These are phyloP conservation scores for Scrobipalpa atriplicella DNA, from an alignment of 2,888 invertebrate species.

Conservation along the genomic window DNA sequence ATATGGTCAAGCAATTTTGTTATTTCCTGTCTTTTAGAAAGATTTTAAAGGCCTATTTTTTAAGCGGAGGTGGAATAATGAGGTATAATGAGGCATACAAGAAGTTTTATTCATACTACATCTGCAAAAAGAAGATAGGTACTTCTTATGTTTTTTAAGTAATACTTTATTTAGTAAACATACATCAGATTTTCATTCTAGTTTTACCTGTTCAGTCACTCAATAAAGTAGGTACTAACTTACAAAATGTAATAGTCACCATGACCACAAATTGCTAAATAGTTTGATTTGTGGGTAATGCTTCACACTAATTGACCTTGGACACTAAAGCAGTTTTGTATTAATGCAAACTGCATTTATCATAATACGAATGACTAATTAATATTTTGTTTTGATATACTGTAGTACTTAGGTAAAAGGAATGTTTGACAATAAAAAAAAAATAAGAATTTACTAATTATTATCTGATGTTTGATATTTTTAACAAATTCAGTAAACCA, in stretches of 20 bases:
- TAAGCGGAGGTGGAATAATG: too few species aligned
- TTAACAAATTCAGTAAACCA: neutral
- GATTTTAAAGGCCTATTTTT: too few species aligned
- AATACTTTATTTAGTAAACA: neutral
- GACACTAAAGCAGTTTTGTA: slow-evolving; percentile 7
- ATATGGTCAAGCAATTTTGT: too few species aligned
- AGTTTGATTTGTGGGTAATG: neutral
- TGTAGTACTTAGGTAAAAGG: neutral
- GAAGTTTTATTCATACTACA: too few species aligned
- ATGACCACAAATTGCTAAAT: slow-evolving; percentile 3
- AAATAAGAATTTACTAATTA: too few species aligned
- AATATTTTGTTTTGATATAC: neutral
- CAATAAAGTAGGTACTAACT: neutral
- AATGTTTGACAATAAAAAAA: neutral
- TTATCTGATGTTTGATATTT: too few species aligned
- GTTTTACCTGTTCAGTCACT: neutral
- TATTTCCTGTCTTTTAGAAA: too few species aligned
- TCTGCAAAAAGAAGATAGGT: neutral
- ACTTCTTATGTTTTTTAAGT: neutral
- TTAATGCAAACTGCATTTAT: slow-evolving; percentile 7
- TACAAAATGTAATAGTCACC: slow-evolving; percentile 12
- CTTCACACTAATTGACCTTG: slow-evolving; percentile 11
- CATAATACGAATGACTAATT: neutral
- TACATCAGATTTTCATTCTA: neutral
- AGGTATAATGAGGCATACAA: too few species aligned